Evolutionary conservation across 1,140 invertebrate genomes (phyloP).

Genomic region (Drosophila sulfurigaster): DNA sequence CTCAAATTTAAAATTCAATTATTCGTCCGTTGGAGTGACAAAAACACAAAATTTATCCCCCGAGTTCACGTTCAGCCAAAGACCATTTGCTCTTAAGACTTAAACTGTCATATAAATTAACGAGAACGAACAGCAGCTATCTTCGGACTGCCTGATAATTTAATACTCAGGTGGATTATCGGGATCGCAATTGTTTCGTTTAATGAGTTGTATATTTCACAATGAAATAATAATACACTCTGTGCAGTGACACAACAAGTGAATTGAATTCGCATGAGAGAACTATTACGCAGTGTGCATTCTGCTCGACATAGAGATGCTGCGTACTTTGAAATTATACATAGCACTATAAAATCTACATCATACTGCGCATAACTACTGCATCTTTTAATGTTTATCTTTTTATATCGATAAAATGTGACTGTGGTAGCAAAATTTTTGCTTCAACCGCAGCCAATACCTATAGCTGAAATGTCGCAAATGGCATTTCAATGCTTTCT

Average conservation of each 20-base stretch:
- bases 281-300: too few relatives aligned
- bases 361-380: too few relatives aligned
- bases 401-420: too few relatives aligned
- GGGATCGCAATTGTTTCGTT: slow-evolving; percentile 1
- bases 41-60: background rate
- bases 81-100: slow-evolving; percentile 2
- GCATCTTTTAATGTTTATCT: too few relatives aligned
- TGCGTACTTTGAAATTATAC: too few relatives aligned
- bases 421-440: too few relatives aligned
- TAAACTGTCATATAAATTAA: slow-evolving; percentile 10
- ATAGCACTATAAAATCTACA: too few relatives aligned
- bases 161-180: slow-evolving; percentile 2
- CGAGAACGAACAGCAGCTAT: background rate
- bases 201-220: slow-evolving; percentile 1
- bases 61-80: background rate
- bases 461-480: too few relatives aligned
- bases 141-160: background rate
- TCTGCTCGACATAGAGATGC: too few relatives aligned
- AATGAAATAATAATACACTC: slow-evolving; percentile 5
- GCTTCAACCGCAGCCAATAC: too few relatives aligned
- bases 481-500: too few relatives aligned
- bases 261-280: background rate
- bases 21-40: background rate
- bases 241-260: background rate
- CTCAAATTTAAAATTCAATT: slow-evolving; percentile 26